Evolutionary conservation across 2,888 invertebrate genomes (phyloP), one percentile per base, ranked within the genome.

Genomic region (Brenthis daphne): DNA sequence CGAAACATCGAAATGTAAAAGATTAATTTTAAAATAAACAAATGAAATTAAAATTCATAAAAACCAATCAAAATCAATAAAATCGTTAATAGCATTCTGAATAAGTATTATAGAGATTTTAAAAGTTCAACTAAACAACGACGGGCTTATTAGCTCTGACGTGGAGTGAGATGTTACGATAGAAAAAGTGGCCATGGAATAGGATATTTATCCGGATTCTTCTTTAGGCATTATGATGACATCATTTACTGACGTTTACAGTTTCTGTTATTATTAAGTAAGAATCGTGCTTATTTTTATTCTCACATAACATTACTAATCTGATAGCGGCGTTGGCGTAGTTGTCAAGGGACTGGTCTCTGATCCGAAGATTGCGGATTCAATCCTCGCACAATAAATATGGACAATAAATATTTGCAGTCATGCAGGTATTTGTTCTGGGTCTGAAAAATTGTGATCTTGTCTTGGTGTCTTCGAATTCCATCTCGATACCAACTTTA

Each of bases 141-240:
- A 61, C 37, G 37, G 16, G 57, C 60, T 68, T 58, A 57, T 67
- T 69, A 67, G 29, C 37, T 57, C 67, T 69, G 70, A 74, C 68
- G 66, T 74, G 65, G 68, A 76, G 77, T 76, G 74, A 85, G 85
- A 87, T 84, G 85, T 78, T 82, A 75, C 75, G 71, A 72, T 81
- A 85, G 86, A 91, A 92, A 90, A 91, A 89, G 89, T 89, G 90
- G 72, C 92, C 90, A 81, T 90, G 91, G 81, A 81, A 77, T 85
- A 77, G 84, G 83, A 84, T 83, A 85, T 79, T 80, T 86, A 88
- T 86, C 90, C 92, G 91, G 91, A 90, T 92, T 88, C 87, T 82
- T 84, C 80, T 82, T 76, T 81, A 79, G 77, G 57, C 53, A 66
- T 55, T 64, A 68, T 65, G 16, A 89, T 91, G 87, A 91, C 84